Base-by-base conservation (phyloP, 2,113 vertebrate species). In the Todiramphus chloris region DNA sequence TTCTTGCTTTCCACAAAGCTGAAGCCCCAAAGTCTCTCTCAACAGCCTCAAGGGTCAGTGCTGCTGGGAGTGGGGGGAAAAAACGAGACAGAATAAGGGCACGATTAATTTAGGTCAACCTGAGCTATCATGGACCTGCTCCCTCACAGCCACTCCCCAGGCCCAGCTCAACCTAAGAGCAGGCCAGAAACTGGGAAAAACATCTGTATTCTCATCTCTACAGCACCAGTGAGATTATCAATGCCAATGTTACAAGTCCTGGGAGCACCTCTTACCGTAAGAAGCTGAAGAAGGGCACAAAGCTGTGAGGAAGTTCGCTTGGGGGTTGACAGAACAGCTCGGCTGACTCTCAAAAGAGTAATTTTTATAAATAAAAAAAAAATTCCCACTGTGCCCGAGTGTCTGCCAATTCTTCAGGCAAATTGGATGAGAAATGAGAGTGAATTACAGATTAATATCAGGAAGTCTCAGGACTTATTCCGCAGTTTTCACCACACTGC, bases 221-320 rank as follows among this genome's bases (percentile, higher is more conserved):
- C 6, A 70, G 44, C 16, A 51, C 25, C 43, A 43, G 23, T 4
- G 31, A 63, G 60, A 37, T 41, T 27, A 60, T 28, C 1, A 4
- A 13, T 31, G 27, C 27, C 50, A 55, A 50, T 6, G 13, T 24
- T 56, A 20, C 6, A 51, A 44, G 11, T 66, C 27, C 64, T 72
- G 66, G 13, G 33, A 60, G 74, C 24, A 74, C 68, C n/a, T 83
- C 16, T 63, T 55, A 63, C 16, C 25, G 1, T 8, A 81, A 50
- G 28, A 69, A 64, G 56, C 5, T 44, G 73, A 82, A 56, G 35
- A 30, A 28, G 15, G 41, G 17, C 63, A 93, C 27, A 53, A 90
- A 50, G 5, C 7, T 50, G 28, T 0, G 0, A 43, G 44, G 56
- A 84, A 73, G 50, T 64, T 74, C 0, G 0, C 17, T 62, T 41